These are phyloP conservation scores for Diaphora mendica DNA, from an alignment of 2,888 invertebrate genomes.

Conservation along the genomic window DNA sequence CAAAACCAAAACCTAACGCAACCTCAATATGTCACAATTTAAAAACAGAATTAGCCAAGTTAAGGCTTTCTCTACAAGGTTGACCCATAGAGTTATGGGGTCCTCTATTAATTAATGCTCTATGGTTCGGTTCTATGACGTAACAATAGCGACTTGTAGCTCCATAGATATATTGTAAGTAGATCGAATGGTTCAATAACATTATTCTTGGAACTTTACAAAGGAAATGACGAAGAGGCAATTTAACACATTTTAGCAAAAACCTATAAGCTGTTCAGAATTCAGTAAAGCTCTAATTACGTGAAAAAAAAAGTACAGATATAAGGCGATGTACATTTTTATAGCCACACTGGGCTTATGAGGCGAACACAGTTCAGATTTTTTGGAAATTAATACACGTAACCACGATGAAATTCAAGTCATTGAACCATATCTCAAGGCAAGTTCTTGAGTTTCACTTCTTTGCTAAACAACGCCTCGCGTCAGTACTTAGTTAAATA, in stretches of 20 bases:
- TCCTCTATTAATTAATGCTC: neutral
- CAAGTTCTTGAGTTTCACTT: neutral
- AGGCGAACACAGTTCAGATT: too few relatives aligned
- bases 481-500: too few relatives aligned
- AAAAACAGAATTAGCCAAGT: constrained; percentile 17
- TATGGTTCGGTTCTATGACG: neutral
- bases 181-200: neutral
- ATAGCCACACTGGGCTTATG: too few relatives aligned
- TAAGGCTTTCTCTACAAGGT: constrained; percentile 12
- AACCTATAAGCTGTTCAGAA: too few relatives aligned
- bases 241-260: too few relatives aligned
- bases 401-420: neutral
- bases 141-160: neutral
- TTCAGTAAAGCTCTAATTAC: too few relatives aligned
- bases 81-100: constrained; percentile 1
- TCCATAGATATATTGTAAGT: neutral
- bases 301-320: too few relatives aligned
- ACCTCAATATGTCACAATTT: constrained; percentile 13
- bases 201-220: neutral
- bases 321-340: too few relatives aligned
- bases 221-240: neutral
- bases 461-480: too few relatives aligned
- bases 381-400: neutral
- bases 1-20: constrained; percentile 14
- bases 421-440: neutral